Evolutionary conservation across 2,888 invertebrate species (phyloP), one percentile per base, ranked within the genome.

Genomic region (Agrochola macilenta): DNA sequence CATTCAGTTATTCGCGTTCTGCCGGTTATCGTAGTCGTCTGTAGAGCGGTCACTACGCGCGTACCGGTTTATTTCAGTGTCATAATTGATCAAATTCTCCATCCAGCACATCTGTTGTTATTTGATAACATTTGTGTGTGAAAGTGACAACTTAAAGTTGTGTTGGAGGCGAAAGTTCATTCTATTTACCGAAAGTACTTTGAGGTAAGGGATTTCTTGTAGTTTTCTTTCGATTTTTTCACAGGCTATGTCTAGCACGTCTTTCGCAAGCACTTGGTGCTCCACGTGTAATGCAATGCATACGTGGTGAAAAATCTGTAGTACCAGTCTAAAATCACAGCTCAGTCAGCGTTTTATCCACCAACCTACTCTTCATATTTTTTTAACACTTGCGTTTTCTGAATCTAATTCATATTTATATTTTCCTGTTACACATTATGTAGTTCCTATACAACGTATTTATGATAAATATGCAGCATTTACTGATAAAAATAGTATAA

Each of bases 21-120:
- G 92, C 94, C 94, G 95, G 95, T 91, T 75, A 69, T 87, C 71
- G 94, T 95, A 94, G 96, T 95, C 93, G 95, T 93, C 93, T 94
- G 88, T 89, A 87, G 91, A 92, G 90, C 90, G 87, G 94, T 95
- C 94, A 95, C 95, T 96, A 93, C 94, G 87, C 83, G 78, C 87
- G 90, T 71, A 89, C 95, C 96, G 96, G 95, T 94, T 83, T 83
- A 82, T 86, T 93, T 94, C 88, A 92, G 94, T 94, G 93, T 92
- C 83, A 78, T 81, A 90, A 75, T 73, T 92, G 81, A 85, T 82
- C 79, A 77, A 84, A 85, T 84, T 89, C 85, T 87, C 85, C 84
- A 89, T 88, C 83, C 88, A 84, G 68, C 88, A 87, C 86, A 90
- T 85, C 79, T 92, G 81, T 89, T 91, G 90, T 91, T 90, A 78